Conservation (phyloP, 1,140 invertebrate genomes). For the Hycleus phaleratus region DNA sequence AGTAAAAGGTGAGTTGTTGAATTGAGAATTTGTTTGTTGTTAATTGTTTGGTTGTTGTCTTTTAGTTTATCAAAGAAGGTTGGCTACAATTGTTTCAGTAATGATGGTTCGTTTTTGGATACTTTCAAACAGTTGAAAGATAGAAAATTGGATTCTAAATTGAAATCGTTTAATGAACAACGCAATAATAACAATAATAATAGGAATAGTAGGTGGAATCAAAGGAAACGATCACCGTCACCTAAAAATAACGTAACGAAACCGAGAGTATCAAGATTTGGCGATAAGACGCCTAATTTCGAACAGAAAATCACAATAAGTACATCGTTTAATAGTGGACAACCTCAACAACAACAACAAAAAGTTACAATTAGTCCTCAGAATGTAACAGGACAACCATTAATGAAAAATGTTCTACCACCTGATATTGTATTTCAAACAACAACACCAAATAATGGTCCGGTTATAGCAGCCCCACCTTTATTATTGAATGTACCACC, state of each 20-base stretch:
- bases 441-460: slow-evolving; percentile 3
- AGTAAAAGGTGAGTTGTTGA: not conserved
- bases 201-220: slow-evolving; percentile 34
- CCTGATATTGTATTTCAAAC: slow-evolving; percentile 16
- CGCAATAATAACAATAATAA: not conserved
- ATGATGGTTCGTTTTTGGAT: slow-evolving; percentile 74
- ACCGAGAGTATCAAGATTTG: slow-evolving; percentile 26
- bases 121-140: slow-evolving; percentile 65
- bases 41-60: not conserved
- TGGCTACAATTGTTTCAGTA: slow-evolving; percentile 59
- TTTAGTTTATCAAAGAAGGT: slow-evolving; percentile 10
- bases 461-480: slow-evolving; percentile 32
- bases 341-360: slow-evolving; percentile 13
- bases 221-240: slow-evolving; percentile 22
- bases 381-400: slow-evolving; percentile 29
- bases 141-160: slow-evolving; percentile 35
- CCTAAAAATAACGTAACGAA: slow-evolving; percentile 23
- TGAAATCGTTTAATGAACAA: slow-evolving; percentile 36
- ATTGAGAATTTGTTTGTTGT: not conserved
- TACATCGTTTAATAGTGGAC: slow-evolving; percentile 27
- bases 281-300: slow-evolving; percentile 25
- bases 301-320: slow-evolving; percentile 37
- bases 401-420: slow-evolving; percentile 27
- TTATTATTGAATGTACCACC: slow-evolving; percentile 40
- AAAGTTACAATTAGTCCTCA: slow-evolving; percentile 18